Conservation (phyloP, 2,888 invertebrate species). For the Muschampia plurimacula region DNA sequence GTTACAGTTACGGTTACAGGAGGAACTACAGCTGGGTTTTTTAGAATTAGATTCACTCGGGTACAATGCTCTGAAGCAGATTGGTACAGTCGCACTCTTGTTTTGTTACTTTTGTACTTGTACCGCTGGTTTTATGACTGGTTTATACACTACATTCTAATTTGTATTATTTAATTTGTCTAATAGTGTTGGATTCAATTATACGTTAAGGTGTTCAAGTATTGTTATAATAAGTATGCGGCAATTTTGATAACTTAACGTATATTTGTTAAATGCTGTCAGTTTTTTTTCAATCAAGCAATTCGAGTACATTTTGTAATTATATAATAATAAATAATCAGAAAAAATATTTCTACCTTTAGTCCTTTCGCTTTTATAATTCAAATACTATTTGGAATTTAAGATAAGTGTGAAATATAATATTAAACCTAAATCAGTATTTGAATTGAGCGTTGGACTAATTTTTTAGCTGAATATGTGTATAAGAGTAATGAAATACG, state of each 20-base stretch:
- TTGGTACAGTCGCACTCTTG: constrained; percentile 73
- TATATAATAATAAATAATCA: constrained; percentile 3
- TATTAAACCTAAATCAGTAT: constrained; percentile 16
- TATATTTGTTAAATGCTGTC: not conserved
- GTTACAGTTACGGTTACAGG: constrained; percentile 64
- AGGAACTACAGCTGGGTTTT: constrained; percentile 57
- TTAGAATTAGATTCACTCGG: constrained; percentile 67
- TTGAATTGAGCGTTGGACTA: constrained; percentile 14
- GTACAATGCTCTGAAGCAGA: constrained; percentile 72
- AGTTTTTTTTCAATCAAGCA: not conserved
- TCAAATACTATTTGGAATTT: constrained; percentile 32
- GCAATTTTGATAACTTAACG: not conserved
- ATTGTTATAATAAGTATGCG: not conserved
- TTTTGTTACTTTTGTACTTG: constrained; percentile 21
- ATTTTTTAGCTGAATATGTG: constrained; percentile 35
- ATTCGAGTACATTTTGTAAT: constrained; percentile 15
- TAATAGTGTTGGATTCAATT: constrained; percentile 4
- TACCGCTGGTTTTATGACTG: constrained; percentile 25
- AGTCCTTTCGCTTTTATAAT: constrained; percentile 4
- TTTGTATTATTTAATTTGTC: not conserved
- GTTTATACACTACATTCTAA: constrained; percentile 16
- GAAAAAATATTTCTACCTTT: constrained; percentile 24
- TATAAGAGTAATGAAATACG: constrained; percentile 39
- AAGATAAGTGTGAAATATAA: constrained; percentile 20
- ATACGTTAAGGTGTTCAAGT: not conserved